Conservation (phyloP, 2,797 vertebrate species). For the Rousettus madagascariensis region DNA sequence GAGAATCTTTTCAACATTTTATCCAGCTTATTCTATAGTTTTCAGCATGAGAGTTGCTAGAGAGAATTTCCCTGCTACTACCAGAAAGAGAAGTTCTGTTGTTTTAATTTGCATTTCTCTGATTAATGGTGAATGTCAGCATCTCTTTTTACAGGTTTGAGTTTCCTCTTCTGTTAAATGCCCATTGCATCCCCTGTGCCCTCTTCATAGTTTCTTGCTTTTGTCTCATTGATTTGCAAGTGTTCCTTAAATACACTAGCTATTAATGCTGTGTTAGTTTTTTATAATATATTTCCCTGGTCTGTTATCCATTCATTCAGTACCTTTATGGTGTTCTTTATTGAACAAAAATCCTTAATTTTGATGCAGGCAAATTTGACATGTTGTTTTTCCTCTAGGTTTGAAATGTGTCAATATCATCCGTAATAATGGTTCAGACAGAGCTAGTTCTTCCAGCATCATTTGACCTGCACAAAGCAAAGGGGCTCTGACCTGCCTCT, state of each 20-base stretch:
- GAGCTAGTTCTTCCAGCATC: neutral
- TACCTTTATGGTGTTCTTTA: neutral
- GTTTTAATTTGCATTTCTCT: conserved; percentile 36
- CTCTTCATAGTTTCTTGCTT: neutral
- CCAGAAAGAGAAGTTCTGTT: neutral
- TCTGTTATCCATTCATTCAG: neutral
- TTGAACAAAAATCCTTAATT: neutral
- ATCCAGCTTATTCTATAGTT: neutral
- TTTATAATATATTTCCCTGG: neutral
- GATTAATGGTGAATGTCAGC: neutral
- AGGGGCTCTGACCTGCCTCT: neutral
- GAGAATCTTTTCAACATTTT: neutral
- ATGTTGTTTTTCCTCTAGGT: neutral
- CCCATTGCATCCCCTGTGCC: neutral
- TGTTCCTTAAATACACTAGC: neutral
- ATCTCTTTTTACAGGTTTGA: neutral
- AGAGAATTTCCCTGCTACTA: neutral
- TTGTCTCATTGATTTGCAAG: neutral
- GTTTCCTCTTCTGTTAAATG: neutral
- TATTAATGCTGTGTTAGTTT: neutral
- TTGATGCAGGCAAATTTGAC: neutral
- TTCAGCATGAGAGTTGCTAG: neutral
- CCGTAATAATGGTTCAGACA: neutral
- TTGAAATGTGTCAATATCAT: neutral
- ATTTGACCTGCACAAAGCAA: neutral